Percentiles rank a stretch among this genome's conserved stretches.
Conservation (phyloP, 23 tunicate genomes). For the Clavelina lepadiformis region DNA sequence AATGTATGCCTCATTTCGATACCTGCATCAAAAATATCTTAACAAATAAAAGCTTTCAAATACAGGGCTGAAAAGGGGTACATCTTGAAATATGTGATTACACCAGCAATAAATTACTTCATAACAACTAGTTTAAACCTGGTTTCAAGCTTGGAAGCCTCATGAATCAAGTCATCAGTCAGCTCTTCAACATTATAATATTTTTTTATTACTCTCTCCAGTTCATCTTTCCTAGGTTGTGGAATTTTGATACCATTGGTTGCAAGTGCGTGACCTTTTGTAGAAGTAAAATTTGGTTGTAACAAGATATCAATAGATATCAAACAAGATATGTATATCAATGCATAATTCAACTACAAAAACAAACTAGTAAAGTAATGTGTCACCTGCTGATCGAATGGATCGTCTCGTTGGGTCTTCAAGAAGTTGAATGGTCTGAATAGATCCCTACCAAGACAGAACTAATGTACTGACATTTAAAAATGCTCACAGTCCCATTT, state of each 20-base stretch:
- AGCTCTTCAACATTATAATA: slow-evolving; percentile 30
- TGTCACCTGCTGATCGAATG: slow-evolving; percentile 72
- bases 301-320: too few species aligned
- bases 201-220: slow-evolving; percentile 27
- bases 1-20: slow-evolving; percentile 58
- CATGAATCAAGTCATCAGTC: slow-evolving; percentile 23
- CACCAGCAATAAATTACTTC: not conserved
- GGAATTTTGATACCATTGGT: slow-evolving; percentile 39
- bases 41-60: not conserved
- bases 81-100: not conserved
- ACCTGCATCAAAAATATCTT: slow-evolving; percentile 11
- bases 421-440: slow-evolving; percentile 48
- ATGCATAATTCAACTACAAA: too few species aligned
- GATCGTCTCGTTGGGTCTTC: slow-evolving; percentile 78
- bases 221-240: slow-evolving; percentile 34
- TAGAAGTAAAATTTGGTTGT: too few species aligned
- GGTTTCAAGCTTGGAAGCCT: slow-evolving; percentile 63
- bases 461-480: too few species aligned
- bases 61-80: not conserved
- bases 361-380: not conserved
- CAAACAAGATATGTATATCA: too few species aligned
- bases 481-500: not conserved
- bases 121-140: slow-evolving; percentile 14
- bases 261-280: slow-evolving; percentile 53
- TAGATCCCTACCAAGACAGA: slow-evolving; percentile 39